Evolutionary conservation across 2,797 vertebrate genomes (phyloP), one percentile per base, ranked within the genome.

Genomic region (Malacoraja senta): DNA sequence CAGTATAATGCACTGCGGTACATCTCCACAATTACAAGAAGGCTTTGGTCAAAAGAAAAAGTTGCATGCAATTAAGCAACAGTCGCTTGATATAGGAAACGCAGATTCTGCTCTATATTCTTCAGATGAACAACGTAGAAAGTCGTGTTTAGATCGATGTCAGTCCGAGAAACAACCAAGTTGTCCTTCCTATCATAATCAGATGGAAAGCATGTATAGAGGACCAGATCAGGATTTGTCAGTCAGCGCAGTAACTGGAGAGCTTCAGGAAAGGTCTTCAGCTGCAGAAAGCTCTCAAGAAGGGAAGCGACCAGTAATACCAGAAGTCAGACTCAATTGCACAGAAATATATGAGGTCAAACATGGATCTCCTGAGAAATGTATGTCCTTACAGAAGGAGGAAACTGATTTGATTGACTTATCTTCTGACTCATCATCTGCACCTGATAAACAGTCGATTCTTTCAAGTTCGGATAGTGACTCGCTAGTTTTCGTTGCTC

Each of bases 61-160:
- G 77, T 97, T 99, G 68, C 98, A 98, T 95, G 98, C 98, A 96
- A 98, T 99, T 95, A 99, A 99, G 96, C 99, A 99, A 96, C 99
- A 99, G 95, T 99, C 99, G 95, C 97, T 99, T 95, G 99, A 99
- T 96, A 99, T 99, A 94, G 97, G 98, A 95, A 99, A 99, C 93
- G 98, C 98, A 10, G 98, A 99, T 96, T 99, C 98, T 94, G 97
- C 99, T 94, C 96, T 99, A 94, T 99, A 98, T 94, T 98, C 99
- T 63, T 95, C 99, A 95, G 98, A 99, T 2, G 99, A 99, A 93
- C 98, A 99, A 93, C 97, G 99, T 1, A 97, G 99, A 93, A 99
- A 99, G 95, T 99, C 99, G 93, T 99, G 99, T 96, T 99, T 99
- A 84, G 99, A 99, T 94, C 98, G 98, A 0, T 99, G 98, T 93